Evolutionary conservation across 2,888 invertebrate genomes (phyloP), one percentile per base, ranked within the genome.

Genomic region (Heliconius cydno): DNA sequence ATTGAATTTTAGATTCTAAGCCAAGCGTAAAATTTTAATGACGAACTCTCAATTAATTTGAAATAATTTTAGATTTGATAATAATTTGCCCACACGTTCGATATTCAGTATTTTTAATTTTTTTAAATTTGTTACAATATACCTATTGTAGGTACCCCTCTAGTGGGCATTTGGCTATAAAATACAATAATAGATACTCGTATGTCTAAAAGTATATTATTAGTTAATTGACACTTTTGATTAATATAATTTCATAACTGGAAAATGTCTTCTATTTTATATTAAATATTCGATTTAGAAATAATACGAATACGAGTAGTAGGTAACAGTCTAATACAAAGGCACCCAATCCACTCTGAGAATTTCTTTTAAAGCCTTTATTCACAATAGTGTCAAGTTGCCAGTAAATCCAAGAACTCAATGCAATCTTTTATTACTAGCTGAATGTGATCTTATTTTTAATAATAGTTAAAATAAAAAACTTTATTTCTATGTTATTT

Each of bases 321-420:
- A 41, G 0, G 52, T 52, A 75, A 78, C 15, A 71, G 25, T 28
- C 28, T 25, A 60, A 65, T 77, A 68, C 34, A 75, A 65, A 71
- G 34, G 70, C 46, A 30, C 38, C 15, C 25, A 34, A 60, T n/a
- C 30, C 34, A 34, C 52, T 65, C 60, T 76, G n/a, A 78, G 41
- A 75, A 15, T 63, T 70, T 25, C 25, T 71, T 72, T 78, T 34
- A 74, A 78, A 66, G 41, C 41, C 65, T 71, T 78, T 66, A 66
- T 66, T 73, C 73, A 68, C 73, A 77, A 80, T 77, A 80, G 77
- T 78, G 77, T 71, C 77, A 79, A 77, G 66, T 74, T 77, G 76
- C 76, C 65, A 75, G 77, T 75, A 73, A 79, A 75, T 77, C 76
- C 70, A 52, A 60, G 73, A 76, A 72, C 65, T 76, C 38, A 68